A percentile compares a stretch with the other conserved stretches of the same genome.
phyloP scores from a whole-genome alignment of 2,797 vertebrate genomes.

The Chaetodon trifasciatus region DNA sequence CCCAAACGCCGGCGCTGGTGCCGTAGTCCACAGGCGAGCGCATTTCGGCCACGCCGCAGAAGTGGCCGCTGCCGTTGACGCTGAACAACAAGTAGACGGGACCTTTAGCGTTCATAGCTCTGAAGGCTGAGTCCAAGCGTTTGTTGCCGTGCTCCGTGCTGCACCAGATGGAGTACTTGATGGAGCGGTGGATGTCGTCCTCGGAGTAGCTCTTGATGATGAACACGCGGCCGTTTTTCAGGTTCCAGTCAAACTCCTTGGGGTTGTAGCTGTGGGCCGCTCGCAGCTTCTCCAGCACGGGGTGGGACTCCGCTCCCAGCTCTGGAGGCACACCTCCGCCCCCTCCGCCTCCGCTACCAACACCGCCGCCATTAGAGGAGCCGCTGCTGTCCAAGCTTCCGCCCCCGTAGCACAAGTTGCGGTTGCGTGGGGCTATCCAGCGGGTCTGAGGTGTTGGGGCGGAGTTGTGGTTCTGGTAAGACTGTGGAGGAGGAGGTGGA shows the following conservation, averaged over 20 bases:
- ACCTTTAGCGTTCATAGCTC: conserved; percentile 91
- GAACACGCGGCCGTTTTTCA: conserved; percentile 95
- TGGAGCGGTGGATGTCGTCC: conserved; percentile 98
- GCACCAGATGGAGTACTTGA: conserved; percentile 99
- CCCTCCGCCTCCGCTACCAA: conserved; percentile 81
- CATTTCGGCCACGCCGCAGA: conserved; percentile 98
- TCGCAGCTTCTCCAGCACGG: conserved; percentile 95
- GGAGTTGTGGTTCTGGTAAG: conserved; percentile 92
- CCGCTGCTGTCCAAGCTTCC: conserved; percentile 83
- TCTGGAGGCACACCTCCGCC: conserved; percentile 64
- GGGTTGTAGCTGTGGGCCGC: conserved; percentile 98
- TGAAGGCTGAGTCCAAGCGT: conserved; percentile 95
- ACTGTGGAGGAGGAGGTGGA: conserved; percentile 86
- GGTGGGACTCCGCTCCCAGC: conserved; percentile 88
- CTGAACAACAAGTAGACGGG: conserved; percentile 97
- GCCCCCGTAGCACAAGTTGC: conserved; percentile 86
- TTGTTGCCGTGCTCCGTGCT: conserved; percentile 99
- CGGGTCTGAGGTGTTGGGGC: conserved; percentile 90
- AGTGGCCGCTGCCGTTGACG: conserved; percentile 98
- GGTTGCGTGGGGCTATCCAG: conserved; percentile 96
- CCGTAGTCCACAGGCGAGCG: conserved; percentile 98
- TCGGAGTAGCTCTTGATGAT: conserved; percentile 99
- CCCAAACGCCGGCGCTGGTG: conserved; percentile 98
- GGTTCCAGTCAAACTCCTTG: conserved; percentile 97
- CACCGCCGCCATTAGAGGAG: conserved; percentile 73